Base-by-base conservation (phyloP, 2,888 invertebrate genomes). In the Syrista parreyssii region DNA sequence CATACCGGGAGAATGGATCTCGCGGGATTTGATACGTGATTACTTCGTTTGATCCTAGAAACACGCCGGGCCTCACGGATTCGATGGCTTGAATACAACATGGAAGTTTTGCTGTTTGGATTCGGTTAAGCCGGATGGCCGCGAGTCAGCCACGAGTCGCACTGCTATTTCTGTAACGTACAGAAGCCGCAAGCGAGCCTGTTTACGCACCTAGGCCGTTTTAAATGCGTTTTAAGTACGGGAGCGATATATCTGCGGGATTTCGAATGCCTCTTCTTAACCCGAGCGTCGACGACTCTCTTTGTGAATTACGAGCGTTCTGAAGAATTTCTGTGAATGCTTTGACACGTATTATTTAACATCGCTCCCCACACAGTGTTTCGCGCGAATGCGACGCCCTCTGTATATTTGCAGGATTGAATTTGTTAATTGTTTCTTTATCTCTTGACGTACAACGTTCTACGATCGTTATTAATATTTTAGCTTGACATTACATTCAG, bases 151-250 rank as follows among this genome's bases (percentile, higher is more conserved):
- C 82, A 83, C 82, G 72, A 84, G 83, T 82, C 82, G 81, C 81
- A 81, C 77, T 82, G 85, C 81, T 85, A 85, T 85, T 85, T 85
- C 86, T 82, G 86, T 85, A 81, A 79, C 81, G 79, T 85, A 76
- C 83, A 79, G 82, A 80, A 79, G 77, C 74, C 68, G 31, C 84
- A 84, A 84, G 77, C 84, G 32, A 12, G 11, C 73, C n/a, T 35
- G 35, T n/a, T 73, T 15, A 35, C 15, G 40, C 40, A 40, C 40
- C 6, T 40, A 15, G 40, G 40, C 15, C 40, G 40, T 40, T 40
- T 40, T 15, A 40, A 40, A 40, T 15, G 40, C 40, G 15, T 15
- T 15, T 40, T 40, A 40, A 40, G 40, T 40, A 40, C 40, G 15
- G 15, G 40, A 40, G 15, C 40, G 40, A 1, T 40, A 40, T 40